Evolutionary conservation across 2,888 invertebrate genomes (phyloP), one percentile per base, ranked within the genome.

Genomic region (Piscicola geometra): DNA sequence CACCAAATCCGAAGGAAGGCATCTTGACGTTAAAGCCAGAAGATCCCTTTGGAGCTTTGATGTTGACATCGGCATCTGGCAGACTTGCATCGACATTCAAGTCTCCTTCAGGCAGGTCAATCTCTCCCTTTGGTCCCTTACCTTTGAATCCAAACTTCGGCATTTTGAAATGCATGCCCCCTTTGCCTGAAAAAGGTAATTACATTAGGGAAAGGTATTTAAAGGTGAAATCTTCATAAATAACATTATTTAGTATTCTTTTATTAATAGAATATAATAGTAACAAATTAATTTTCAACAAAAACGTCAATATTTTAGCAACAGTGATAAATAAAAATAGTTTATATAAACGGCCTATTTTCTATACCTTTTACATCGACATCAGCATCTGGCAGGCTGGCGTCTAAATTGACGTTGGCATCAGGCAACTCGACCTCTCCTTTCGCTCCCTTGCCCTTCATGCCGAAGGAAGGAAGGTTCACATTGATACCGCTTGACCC

Each of bases 131-230:
- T 30, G 52, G 52, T 50, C 71, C 71, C 50, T 71, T 71, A 18
- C 71, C 71, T 71, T 71, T 71, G 71, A 71, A 71, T 71, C 71
- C 71, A 30, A 71, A 71, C 21, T 50, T 71, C 25, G 71, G 71
- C 71, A 71, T 71, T 0, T 50, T 52, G 32, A 71, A 32, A 32
- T 71, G 71, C 28, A 71, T 50, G 47, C 75, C 75, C 0, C 75
- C 75, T 71, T 71, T 71, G 12, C 75, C 75, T 30, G 50, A 3
- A 25, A n/a, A 33, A 25, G 33, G 33, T 1, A 36, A 36, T 36
- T 36, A 35, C 5, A 35, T 21, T 15, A 15, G 9, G 21, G 50
- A 9, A 9, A 9, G 21, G 21, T 15, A 47, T 15, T 47, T 47
- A 21, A 47, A 47, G 21, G 50, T 47, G 12, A 47, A 47, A 47